Conservation (phyloP, 1,140 invertebrate species). For the Drosophila novamexicana region DNA sequence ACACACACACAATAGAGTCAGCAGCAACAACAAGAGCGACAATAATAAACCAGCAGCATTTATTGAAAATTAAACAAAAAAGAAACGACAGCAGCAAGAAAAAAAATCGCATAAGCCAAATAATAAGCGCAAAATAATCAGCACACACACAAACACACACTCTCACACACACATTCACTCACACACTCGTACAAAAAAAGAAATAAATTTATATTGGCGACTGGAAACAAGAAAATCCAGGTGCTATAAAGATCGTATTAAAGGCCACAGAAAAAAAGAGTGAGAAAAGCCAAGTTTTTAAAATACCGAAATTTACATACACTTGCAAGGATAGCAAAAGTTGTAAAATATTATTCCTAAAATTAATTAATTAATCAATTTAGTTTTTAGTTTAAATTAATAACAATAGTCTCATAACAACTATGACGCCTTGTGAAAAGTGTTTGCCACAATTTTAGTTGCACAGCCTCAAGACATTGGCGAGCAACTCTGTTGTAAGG, state of each 20-base stretch:
- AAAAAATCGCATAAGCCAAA: slow-evolving; percentile 51
- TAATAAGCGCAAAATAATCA: slow-evolving; percentile 83
- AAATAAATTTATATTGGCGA: slow-evolving; percentile 80
- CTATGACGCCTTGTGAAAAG: background rate
- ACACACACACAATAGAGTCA: slow-evolving; percentile 36
- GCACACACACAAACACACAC: slow-evolving; percentile 47
- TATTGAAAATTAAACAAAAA: slow-evolving; percentile 79
- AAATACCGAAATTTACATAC: slow-evolving; percentile 25
- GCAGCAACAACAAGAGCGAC: slow-evolving; percentile 40
- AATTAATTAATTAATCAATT: background rate
- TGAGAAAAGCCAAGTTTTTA: slow-evolving; percentile 4
- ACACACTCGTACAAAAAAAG: slow-evolving; percentile 41
- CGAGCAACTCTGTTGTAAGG: background rate
- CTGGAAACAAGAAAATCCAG: slow-evolving; percentile 78
- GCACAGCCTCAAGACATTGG: too few relatives aligned
- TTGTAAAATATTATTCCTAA: background rate
- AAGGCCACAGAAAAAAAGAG: slow-evolving; percentile 52
- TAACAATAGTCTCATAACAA: background rate
- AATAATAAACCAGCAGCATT: slow-evolving; percentile 72
- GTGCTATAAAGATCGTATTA: slow-evolving; percentile 79
- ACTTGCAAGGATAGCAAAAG: background rate
- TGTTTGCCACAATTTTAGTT: background rate
- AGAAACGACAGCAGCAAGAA: slow-evolving; percentile 38
- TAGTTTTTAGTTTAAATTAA: background rate
- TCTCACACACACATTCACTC: background rate